Percentiles rank a stretch among this genome's conserved stretches.
Evolutionary conservation across 2,113 vertebrate genomes (phyloP).

Genomic region (Grantiella picta): DNA sequence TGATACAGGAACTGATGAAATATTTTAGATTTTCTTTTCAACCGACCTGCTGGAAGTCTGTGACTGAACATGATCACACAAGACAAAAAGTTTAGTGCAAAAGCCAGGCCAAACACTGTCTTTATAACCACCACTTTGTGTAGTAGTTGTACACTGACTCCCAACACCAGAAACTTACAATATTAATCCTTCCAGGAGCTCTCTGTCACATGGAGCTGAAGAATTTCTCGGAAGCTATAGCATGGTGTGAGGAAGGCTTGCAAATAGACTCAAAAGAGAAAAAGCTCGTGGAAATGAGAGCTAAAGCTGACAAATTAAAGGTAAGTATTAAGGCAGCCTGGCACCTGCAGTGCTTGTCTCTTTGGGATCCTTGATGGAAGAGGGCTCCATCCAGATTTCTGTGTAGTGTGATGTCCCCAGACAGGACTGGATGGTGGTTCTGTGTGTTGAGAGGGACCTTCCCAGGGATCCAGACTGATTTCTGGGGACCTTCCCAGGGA

Average conservation of each 20-base stretch:
- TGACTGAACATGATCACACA: accelerated
- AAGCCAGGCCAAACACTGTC: neutral
- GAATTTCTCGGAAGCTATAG: slow-evolving; percentile 80
- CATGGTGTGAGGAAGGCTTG: slow-evolving; percentile 93
- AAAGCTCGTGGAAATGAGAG: slow-evolving; percentile 84
- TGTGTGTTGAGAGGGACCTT: accelerated
- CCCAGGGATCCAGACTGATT: neutral
- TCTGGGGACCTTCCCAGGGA: neutral
- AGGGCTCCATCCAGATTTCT: neutral
- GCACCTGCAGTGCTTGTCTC: neutral
- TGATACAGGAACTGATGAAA: neutral
- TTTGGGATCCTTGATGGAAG: neutral
- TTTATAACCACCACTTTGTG: neutral
- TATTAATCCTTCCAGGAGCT: slow-evolving; percentile 76
- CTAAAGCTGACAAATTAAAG: slow-evolving; percentile 86
- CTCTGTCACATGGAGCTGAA: slow-evolving; percentile 87
- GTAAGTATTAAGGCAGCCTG: slow-evolving; percentile 56
- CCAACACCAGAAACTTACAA: neutral
- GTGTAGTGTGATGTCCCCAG: neutral
- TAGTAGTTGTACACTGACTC: neutral
- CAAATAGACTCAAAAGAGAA: slow-evolving; percentile 79
- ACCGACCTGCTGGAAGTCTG: neutral
- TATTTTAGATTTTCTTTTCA: neutral
- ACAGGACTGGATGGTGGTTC: neutral
- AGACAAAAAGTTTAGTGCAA: neutral